Evolutionary conservation across 2,888 invertebrate species (phyloP).

Genomic region (Pseudoips prasinana): DNA sequence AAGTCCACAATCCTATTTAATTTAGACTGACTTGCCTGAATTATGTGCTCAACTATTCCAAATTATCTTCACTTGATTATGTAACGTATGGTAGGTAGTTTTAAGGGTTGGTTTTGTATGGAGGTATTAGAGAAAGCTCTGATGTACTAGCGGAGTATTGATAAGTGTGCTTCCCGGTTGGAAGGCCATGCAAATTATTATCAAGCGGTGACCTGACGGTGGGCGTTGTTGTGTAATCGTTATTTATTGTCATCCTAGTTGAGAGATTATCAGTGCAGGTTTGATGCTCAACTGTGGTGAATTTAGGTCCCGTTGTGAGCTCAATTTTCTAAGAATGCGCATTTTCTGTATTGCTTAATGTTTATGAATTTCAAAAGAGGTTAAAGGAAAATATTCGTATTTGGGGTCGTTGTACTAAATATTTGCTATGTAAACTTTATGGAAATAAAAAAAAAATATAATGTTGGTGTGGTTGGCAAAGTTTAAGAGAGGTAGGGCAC

Average conservation of each 20-base stretch:
- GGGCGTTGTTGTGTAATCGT: slow-evolving; percentile 62
- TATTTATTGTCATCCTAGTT: slow-evolving; percentile 46
- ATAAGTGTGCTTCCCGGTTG: slow-evolving; percentile 70
- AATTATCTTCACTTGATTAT: neutral
- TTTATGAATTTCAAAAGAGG: too few species aligned
- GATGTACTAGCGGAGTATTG: slow-evolving; percentile 60
- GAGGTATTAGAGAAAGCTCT: slow-evolving; percentile 55
- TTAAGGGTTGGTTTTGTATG: neutral
- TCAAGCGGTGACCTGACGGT: slow-evolving; percentile 59
- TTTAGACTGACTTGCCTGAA: neutral
- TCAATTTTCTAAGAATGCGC: too few species aligned
- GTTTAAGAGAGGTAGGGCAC: too few species aligned
- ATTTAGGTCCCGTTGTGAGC: slow-evolving; percentile 1
- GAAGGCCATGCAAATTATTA: slow-evolving; percentile 59
- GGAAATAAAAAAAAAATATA: too few species aligned
- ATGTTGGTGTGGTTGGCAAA: too few species aligned
- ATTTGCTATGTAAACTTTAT: too few species aligned
- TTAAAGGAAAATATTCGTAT: too few species aligned
- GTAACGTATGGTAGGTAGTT: too few species aligned
- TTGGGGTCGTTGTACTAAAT: too few species aligned
- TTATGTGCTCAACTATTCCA: neutral
- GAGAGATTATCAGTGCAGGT: slow-evolving; percentile 6
- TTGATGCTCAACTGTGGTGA: too few species aligned
- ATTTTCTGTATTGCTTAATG: too few species aligned
- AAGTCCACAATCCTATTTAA: neutral